Conservation (phyloP, 2,888 invertebrate species). For the Perizoma flavofasciatum region DNA sequence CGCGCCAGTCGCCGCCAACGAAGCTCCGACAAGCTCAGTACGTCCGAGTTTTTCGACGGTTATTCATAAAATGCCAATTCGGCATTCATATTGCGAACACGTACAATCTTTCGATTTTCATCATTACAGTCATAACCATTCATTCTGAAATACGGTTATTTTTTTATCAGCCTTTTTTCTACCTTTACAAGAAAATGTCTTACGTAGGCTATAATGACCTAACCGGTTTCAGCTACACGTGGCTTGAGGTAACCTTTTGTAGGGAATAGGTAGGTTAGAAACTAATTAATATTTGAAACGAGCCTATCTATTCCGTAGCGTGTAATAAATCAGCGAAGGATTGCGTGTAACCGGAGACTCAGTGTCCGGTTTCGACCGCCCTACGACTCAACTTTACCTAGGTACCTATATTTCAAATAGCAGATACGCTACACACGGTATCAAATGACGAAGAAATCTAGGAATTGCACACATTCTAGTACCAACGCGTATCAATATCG, state of each 20-base stretch:
- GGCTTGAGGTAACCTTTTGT: slow-evolving; percentile 18
- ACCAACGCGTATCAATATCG: slow-evolving; percentile 19
- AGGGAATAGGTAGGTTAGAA: slow-evolving; percentile 11
- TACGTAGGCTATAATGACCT: not conserved
- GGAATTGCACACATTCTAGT: slow-evolving; percentile 35
- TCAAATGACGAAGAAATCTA: slow-evolving; percentile 49
- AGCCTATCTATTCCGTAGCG: slow-evolving; percentile 49
- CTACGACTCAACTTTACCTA: slow-evolving; percentile 47
- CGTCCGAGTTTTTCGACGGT: slow-evolving; percentile 43
- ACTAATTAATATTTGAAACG: slow-evolving; percentile 47
- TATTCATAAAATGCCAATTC: slow-evolving; percentile 42
- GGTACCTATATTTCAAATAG: slow-evolving; percentile 44
- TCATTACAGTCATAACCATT: slow-evolving; percentile 41
- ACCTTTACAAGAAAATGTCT: slow-evolving; percentile 2
- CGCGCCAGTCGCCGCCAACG: slow-evolving; percentile 14
- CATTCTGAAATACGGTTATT: slow-evolving; percentile 29
- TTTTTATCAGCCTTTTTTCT: slow-evolving; percentile 2
- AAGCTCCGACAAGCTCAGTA: slow-evolving; percentile 44
- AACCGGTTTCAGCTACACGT: slow-evolving; percentile 6
- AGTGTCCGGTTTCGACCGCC: slow-evolving; percentile 66
- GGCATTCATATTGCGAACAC: slow-evolving; percentile 51
- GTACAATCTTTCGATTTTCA: slow-evolving; percentile 55
- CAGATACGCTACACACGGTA: slow-evolving; percentile 45
- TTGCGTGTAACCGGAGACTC: slow-evolving; percentile 70
- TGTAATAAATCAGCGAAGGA: slow-evolving; percentile 59